Conservation (phyloP, 1,140 invertebrate species). For the Gyrodactylus bullatarudis region DNA sequence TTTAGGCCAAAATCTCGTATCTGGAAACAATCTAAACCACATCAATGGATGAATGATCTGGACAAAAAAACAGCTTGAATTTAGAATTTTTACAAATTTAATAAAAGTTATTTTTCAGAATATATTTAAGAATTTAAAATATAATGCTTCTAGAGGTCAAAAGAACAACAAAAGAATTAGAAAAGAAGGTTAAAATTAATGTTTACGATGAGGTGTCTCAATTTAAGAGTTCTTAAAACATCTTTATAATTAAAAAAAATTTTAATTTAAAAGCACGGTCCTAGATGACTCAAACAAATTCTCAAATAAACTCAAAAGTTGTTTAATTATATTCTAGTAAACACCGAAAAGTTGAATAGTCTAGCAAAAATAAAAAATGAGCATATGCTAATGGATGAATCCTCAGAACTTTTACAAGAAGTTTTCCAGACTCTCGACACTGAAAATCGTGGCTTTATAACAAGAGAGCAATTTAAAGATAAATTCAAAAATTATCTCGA, state of each 20-base stretch:
- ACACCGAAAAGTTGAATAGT: neutral
- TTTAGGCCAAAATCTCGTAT: neutral
- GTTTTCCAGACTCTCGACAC: neutral
- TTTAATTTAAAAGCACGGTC: too few relatives aligned
- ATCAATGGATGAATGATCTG: neutral
- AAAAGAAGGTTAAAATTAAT: too few relatives aligned
- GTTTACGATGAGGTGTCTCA: too few relatives aligned
- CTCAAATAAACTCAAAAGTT: too few relatives aligned
- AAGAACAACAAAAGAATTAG: too few relatives aligned
- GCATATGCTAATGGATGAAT: neutral
- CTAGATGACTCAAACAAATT: too few relatives aligned
- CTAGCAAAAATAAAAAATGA: neutral
- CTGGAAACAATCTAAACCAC: neutral
- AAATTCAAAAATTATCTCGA: neutral
- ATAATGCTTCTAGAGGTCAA: too few relatives aligned
- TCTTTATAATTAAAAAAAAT: too few relatives aligned
- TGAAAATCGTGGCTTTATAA: neutral
- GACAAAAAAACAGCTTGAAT: neutral
- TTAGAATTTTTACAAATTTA: too few relatives aligned
- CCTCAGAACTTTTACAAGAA: neutral
- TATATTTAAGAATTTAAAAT: too few relatives aligned
- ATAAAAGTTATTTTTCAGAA: too few relatives aligned
- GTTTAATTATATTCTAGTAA: neutral
- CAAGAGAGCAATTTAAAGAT: neutral
- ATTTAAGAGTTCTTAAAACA: too few relatives aligned